Percentiles rank a stretch among this genome's conserved stretches.
phyloP scores from a whole-genome alignment of 2,797 vertebrate genomes.

The Syngnathus rostellatus region DNA sequence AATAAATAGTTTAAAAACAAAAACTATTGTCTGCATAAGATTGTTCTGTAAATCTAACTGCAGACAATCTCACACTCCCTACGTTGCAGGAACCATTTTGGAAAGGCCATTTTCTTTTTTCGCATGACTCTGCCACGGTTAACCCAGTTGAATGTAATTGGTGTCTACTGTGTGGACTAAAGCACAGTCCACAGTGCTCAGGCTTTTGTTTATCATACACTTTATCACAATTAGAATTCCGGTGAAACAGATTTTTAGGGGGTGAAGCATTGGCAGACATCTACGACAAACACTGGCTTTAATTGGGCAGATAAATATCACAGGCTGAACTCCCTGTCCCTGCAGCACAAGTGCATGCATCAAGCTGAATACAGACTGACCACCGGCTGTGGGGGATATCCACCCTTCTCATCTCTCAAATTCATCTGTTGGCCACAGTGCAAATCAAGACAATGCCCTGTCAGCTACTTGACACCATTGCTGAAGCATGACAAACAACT shows the following conservation, averaged over 20 bases:
- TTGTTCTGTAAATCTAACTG: background rate
- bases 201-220: conserved; percentile 43
- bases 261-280: conserved; percentile 43
- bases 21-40: background rate
- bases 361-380: conserved; percentile 47
- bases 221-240: conserved; percentile 36
- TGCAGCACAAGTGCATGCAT: conserved; percentile 43
- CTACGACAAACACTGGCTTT: conserved; percentile 51
- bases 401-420: conserved; percentile 37
- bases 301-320: conserved; percentile 72
- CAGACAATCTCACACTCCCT: background rate
- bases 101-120: background rate
- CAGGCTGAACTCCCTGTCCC: conserved; percentile 40
- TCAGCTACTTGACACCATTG: conserved; percentile 6
- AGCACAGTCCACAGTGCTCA: conserved; percentile 8
- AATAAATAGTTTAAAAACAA: too few relatives aligned
- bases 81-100: background rate
- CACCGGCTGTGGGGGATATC: conserved; percentile 42
- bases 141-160: background rate
- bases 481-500: conserved; percentile 5
- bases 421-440: conserved; percentile 42
- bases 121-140: background rate
- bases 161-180: conserved; percentile 25
- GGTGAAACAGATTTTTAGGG: conserved; percentile 40
- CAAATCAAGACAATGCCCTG: conserved; percentile 47